These are phyloP conservation scores for Alviniconcha marisindica DNA, from an alignment of 1,140 invertebrate species.

Conservation along the genomic window DNA sequence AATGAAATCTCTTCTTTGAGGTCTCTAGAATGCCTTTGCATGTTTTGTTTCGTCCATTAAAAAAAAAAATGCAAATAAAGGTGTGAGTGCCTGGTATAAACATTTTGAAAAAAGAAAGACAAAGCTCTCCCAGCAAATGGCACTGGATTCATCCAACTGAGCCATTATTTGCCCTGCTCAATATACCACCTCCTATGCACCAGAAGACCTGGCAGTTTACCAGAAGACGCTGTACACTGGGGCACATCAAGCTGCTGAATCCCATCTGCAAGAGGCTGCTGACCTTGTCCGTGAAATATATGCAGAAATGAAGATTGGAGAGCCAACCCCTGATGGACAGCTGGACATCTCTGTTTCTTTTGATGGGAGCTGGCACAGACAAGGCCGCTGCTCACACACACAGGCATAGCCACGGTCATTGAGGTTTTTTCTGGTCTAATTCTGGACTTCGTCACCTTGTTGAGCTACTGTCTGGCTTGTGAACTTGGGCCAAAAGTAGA, in stretches of 20 bases:
- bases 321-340: neutral
- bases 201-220: slow-evolving; percentile 3
- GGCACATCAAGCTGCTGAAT: no score
- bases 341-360: slow-evolving; percentile 1
- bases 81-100: no score
- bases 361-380: slow-evolving; percentile 23
- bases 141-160: neutral
- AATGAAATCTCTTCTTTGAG: no score
- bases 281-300: slow-evolving; percentile 8
- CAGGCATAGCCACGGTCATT: no score
- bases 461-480: neutral
- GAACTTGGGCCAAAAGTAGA: no score
- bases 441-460: slow-evolving; percentile 2
- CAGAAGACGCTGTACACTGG: slow-evolving; percentile 5
- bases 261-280: slow-evolving; percentile 5
- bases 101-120: no score
- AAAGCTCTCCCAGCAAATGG: no score
- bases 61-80: no score
- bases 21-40: no score
- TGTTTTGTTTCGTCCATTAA: no score
- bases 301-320: neutral
- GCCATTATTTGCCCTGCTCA: neutral
- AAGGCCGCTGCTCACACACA: neutral
- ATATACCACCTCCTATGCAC: neutral
- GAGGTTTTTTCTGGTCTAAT: no score